Evolutionary conservation across 2,113 vertebrate species (phyloP).

Genomic region (Pachypanchax playfairii): DNA sequence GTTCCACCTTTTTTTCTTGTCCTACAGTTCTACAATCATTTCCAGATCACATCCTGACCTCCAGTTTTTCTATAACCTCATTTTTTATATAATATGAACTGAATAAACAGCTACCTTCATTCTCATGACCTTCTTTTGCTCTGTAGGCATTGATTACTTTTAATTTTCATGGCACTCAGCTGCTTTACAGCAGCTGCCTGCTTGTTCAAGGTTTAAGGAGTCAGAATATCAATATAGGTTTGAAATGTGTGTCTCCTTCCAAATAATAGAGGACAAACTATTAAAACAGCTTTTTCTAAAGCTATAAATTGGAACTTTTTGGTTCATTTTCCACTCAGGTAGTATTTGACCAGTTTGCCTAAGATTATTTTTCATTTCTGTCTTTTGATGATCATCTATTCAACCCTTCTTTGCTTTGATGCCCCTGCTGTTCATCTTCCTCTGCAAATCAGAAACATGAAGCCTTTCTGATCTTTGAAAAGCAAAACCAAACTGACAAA

Average conservation of each 20-base stretch:
- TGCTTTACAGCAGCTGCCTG: neutral
- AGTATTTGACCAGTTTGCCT: too few species aligned
- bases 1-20: too few species aligned
- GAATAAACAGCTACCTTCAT: neutral
- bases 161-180: neutral
- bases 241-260: neutral
- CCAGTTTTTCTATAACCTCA: neutral
- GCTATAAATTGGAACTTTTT: neutral
- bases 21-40: too few species aligned
- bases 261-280: too few species aligned
- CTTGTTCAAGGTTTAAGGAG: neutral
- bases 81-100: neutral
- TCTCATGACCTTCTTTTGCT: neutral
- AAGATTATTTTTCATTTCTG: neutral
- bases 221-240: neutral
- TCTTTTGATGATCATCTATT: neutral
- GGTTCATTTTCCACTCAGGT: neutral
- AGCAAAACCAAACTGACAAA: constrained; percentile 31
- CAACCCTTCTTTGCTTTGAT: constrained; percentile 3
- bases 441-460: neutral
- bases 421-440: neutral
- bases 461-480: constrained; percentile 12
- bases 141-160: neutral
- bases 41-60: neutral
- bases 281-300: too few species aligned